phyloP scores from a whole-genome alignment of 2,113 vertebrate genomes.

The Acanthisitta chloris region DNA sequence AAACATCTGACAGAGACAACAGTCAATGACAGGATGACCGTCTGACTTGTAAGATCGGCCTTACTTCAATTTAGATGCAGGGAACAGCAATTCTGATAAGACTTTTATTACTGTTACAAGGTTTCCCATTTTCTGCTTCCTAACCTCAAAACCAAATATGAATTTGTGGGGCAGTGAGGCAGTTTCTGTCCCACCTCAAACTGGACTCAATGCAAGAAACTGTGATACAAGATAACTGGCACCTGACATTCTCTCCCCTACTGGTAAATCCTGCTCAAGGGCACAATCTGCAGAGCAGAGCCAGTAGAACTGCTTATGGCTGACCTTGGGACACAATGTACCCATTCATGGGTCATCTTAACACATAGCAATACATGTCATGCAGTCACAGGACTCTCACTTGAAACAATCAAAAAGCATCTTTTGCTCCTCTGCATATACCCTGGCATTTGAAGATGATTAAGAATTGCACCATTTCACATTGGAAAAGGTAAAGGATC shows the following conservation, averaged over 20 bases:
- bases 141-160: not conserved
- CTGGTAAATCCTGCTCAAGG: not conserved
- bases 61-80: not conserved
- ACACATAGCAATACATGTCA: fast-evolving
- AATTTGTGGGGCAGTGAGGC: not conserved
- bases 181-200: not conserved
- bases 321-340: fast-evolving
- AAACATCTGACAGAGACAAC: not conserved
- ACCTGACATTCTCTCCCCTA: not conserved
- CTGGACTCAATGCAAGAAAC: not conserved
- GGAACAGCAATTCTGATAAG: not conserved
- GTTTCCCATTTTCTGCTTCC: not conserved
- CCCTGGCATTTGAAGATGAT: not conserved
- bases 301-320: not conserved
- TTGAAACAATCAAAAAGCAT: not conserved
- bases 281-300: not conserved
- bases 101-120: not conserved
- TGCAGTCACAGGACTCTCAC: not conserved
- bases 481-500: not conserved
- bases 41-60: not conserved
- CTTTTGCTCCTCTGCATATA: not conserved
- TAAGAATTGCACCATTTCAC: fast-evolving
- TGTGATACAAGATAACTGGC: not conserved
- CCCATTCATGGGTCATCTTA: not conserved
- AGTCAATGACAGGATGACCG: fast-evolving